Evolutionary conservation across 2,888 invertebrate genomes (phyloP), one percentile per base, ranked within the genome.

Genomic region (Volucella inflata): DNA sequence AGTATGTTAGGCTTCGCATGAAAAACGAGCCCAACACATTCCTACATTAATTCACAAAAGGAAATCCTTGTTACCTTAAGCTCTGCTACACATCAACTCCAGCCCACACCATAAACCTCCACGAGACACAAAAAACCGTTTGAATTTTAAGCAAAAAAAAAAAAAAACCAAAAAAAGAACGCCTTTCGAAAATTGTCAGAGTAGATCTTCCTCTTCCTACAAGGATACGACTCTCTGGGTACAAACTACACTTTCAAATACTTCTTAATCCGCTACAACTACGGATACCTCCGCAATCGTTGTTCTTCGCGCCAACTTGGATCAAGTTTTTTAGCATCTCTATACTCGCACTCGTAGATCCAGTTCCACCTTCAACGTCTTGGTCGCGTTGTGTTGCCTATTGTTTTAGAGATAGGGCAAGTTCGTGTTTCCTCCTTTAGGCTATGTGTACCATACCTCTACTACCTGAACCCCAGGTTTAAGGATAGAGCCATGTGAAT

Each of bases 31-130:
- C 38, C 40, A 48, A 72, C 9, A 65, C 40, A 64, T 76, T 65
- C n/a, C 59, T 30, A 53, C 60, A 68, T 76, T 68, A 68, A 76
- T 76, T 76, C 68, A 53, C 77, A 77, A 77, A 60, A 77, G 77
- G 68, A 36, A 68, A 53, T 68, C 60, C 77, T 60, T 77, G 77
- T 77, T 68, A 59, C 77, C 60, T 62, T 46, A 53, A 77, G 68
- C 68, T 57, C n/a, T 70, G 59, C 46, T 53, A 60, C 62, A 68
- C 53, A 68, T 60, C 76, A 62, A 60, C 30, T 30, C 30, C 53
- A 40, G 17, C 12, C 59, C 42, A 36, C 57, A 50, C 67, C 30
- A 30, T 30, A 30, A 30, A 75, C 55, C 36, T 38, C 10, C 17
- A 16, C 17, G 17, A 21, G 38, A 65, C 59, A 59, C 59, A 76